These are phyloP conservation scores for Drosophila percnosoma DNA, from an alignment of 2,888 invertebrate genomes.

Conservation along the genomic window DNA sequence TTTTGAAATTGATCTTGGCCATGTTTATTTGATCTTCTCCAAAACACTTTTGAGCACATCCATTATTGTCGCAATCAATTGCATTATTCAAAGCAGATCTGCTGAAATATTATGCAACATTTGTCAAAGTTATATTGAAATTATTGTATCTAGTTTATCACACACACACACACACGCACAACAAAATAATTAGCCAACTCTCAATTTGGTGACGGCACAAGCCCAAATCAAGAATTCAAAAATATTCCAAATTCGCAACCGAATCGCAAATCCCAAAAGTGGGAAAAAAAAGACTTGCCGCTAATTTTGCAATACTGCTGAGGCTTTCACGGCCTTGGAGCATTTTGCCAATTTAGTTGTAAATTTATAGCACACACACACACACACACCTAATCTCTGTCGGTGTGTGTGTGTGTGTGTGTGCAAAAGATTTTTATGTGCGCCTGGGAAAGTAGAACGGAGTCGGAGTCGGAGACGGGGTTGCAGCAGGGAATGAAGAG, in stretches of 20 bases:
- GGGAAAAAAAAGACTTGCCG: constrained; percentile 23
- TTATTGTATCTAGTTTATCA: neutral
- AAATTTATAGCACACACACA: constrained; percentile 62
- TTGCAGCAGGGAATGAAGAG: constrained; percentile 9
- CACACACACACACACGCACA: neutral
- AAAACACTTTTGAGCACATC: neutral
- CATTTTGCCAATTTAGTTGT: constrained; percentile 63
- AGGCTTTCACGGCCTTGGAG: constrained; percentile 57
- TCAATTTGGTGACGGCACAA: constrained; percentile 8
- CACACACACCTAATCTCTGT: constrained; percentile 1
- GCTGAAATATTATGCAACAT: neutral
- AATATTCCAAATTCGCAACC: constrained; percentile 4
- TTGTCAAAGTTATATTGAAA: neutral
- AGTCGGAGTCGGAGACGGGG: neutral
- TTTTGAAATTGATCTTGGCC: neutral
- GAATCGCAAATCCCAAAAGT: constrained; percentile 26
- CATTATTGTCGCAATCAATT: neutral
- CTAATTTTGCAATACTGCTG: constrained; percentile 55
- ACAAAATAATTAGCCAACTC: constrained; percentile 52
- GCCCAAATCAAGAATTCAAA: constrained; percentile 11
- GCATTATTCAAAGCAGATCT: neutral
- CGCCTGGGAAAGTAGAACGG: constrained; percentile 40
- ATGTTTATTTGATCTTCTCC: neutral
- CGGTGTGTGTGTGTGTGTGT: constrained; percentile 29
- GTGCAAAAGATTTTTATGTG: constrained; percentile 48